Base-by-base conservation (phyloP, 64 coral and sea anemone genomes). In the Porites australiensis region DNA sequence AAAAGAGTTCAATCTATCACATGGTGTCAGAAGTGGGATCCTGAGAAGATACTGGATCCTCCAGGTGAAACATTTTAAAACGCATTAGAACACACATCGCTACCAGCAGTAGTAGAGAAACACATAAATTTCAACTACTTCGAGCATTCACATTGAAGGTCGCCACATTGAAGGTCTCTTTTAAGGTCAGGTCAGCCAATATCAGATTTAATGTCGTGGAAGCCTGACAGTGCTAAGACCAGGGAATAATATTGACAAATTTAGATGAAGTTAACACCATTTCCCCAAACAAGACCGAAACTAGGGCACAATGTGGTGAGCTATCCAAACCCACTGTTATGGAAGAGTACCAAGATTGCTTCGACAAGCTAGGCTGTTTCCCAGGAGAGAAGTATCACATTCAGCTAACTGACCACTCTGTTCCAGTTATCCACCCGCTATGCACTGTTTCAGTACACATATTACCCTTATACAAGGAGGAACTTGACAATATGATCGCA, bases 361-460 rank as follows among this genome's bases (percentile, higher is more conserved):
- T 92, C 54, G 74, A 93, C 43, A 77, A 77, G 43, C 13, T 93
- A 44, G 90, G 90, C 23, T 27, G 90, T 2, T 92, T 92, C 15
- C 90, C 78, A 18, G 90, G 90, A n/a, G 49, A 84, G 66, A 85
- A 93, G 22, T 88, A 93, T 18, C 92, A 93, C 53, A 87, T 88
- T 6, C 50, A 57, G 8, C 60, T 93, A 15, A 64, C 71, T 58
- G 74, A 72, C 37, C 64, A 69, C 53, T 54, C 44, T n/a, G 48
- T 77, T 77, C 75, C 75, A 77, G 75, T 77, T 50, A 77, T 77
- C 47, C 67, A 83, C 66, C 77, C 64, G n/a, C 77, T 51, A 11
- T 37, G 78, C 50, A 82, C 20, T 48, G 90, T 92, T 9, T 82
- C 90, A 76, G 82, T 93, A 44, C 81, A 86, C 47, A 93, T 93